Evolutionary conservation across 1,140 invertebrate genomes (phyloP), one percentile per base, ranked within the genome.

Genomic region (Micrasema longulum): DNA sequence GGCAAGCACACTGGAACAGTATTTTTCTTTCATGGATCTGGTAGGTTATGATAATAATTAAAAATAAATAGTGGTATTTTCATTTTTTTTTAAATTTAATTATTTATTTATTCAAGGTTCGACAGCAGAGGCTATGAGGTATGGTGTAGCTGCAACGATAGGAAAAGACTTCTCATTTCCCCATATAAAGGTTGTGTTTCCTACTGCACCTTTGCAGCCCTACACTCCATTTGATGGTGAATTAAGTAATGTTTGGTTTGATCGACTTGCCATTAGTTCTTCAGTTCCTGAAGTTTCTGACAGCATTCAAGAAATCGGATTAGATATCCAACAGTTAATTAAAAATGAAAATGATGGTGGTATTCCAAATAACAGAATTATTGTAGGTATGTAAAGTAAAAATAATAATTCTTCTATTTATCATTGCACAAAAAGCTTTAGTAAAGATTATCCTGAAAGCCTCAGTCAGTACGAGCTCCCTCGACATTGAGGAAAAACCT

Each of bases 161-260:
- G 82, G 86, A 12, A 80, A 83, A 62, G 86, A 89, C 73, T 85
- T 92, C 72, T 80, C 82, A 18, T 91, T 91, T 80, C 87, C 89
- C 2, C 90, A 93, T 74, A 87, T 92, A 47, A 91, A 89, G 80
- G 81, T 93, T 36, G 73, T 92, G 38, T 93, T 89, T 79, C 92
- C 91, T 7, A 91, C 89, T 20, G 91, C 92, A 10, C 91, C 91
- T 1, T 72, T 86, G 18, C 87, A 89, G 75, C 87, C 88, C 1
- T 93, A 92, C 71, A 90, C 89, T 16, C 87, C 90, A 20, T 76
- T 87, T 10, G 82, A 84, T 69, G 89, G 90, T 16, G 78, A 86
- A 77, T 85, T 89, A 79, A 88, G 84, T 60, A 88, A 88, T 81
- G 90, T 93, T 0, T 93, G 91, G 91, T 92, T 92, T 80, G 89